These are phyloP conservation scores for Plusia festucae DNA, from an alignment of 2,888 invertebrate genomes.

Conservation along the genomic window DNA sequence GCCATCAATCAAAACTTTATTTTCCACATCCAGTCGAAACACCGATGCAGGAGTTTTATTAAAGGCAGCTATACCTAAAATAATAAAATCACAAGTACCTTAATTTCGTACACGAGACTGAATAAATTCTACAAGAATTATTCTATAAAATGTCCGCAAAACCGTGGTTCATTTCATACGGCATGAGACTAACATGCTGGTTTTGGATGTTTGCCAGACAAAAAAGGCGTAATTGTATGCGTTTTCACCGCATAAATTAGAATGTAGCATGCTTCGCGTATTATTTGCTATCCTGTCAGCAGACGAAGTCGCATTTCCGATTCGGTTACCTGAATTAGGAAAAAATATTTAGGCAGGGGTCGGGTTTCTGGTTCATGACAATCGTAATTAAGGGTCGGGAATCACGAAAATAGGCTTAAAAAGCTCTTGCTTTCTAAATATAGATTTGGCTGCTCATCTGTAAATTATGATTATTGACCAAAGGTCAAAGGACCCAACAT, in stretches of 20 bases:
- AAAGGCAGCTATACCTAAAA: conserved; percentile 19
- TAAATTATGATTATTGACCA: no score
- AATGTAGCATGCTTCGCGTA: conserved; percentile 5
- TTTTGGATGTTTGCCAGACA: conserved; percentile 64
- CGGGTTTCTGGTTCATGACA: not conserved
- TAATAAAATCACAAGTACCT: conserved; percentile 40
- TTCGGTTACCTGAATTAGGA: not conserved
- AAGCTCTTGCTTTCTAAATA: not conserved
- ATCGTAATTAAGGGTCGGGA: not conserved
- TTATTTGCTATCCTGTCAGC: conserved; percentile 7
- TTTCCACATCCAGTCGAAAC: conserved; percentile 20
- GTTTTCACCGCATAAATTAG: conserved; percentile 39
- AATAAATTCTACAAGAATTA: conserved; percentile 59
- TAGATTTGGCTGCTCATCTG: not conserved
- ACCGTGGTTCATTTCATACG: conserved; percentile 19
- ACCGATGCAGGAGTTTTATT: conserved; percentile 33
- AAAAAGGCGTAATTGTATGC: conserved; percentile 41
- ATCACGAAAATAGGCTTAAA: no score
- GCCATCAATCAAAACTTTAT: conserved; percentile 36
- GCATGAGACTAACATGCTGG: conserved; percentile 52
- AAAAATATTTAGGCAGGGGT: not conserved
- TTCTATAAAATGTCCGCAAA: conserved; percentile 52
- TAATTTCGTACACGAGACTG: conserved; percentile 57
- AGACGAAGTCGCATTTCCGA: no score
- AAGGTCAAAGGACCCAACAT: not conserved